Conservation (phyloP, 1,140 invertebrate genomes). For the Phortica variegata region DNA sequence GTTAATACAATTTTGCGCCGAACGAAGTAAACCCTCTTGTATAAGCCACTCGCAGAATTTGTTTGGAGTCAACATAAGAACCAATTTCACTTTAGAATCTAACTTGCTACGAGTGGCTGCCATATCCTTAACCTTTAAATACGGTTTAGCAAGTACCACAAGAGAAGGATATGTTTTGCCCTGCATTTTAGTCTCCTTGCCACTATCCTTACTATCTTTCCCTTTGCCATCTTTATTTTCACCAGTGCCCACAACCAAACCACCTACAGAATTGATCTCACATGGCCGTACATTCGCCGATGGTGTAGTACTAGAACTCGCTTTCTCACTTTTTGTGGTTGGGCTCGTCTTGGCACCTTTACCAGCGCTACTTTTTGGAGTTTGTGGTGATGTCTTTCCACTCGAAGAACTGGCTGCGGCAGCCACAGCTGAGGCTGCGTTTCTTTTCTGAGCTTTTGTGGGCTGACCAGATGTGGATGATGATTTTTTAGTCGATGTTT, state of each 20-base stretch:
- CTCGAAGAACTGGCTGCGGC: not conserved
- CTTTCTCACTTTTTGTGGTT: constrained; percentile 17
- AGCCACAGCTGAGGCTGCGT: not conserved
- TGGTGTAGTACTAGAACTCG: no score
- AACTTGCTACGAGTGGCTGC: constrained; percentile 61
- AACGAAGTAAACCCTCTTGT: constrained; percentile 75
- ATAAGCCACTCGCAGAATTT: constrained; percentile 88
- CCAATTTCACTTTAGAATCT: constrained; percentile 75
- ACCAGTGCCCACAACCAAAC: constrained; percentile 62
- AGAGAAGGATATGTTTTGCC: constrained; percentile 82
- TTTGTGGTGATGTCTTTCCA: constrained; percentile 28
- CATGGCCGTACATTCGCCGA: constrained; percentile 61
- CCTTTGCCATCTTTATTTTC: constrained; percentile 54
- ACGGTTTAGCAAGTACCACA: constrained; percentile 76
- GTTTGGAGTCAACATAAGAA: constrained; percentile 74
- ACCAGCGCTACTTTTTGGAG: constrained; percentile 22
- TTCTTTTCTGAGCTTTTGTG: constrained; percentile 24
- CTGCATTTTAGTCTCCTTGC: constrained; percentile 68
- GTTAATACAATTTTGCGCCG: constrained; percentile 72
- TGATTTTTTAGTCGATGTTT: constrained; percentile 38
- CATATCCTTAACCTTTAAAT: constrained; percentile 68
- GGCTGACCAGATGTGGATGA: not conserved
- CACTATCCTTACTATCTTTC: constrained; percentile 61
- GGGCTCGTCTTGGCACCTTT: constrained; percentile 12
- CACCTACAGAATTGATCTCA: constrained; percentile 68